Evolutionary conservation across 1,140 invertebrate genomes (phyloP).

Genomic region (Bombus soroeensis): DNA sequence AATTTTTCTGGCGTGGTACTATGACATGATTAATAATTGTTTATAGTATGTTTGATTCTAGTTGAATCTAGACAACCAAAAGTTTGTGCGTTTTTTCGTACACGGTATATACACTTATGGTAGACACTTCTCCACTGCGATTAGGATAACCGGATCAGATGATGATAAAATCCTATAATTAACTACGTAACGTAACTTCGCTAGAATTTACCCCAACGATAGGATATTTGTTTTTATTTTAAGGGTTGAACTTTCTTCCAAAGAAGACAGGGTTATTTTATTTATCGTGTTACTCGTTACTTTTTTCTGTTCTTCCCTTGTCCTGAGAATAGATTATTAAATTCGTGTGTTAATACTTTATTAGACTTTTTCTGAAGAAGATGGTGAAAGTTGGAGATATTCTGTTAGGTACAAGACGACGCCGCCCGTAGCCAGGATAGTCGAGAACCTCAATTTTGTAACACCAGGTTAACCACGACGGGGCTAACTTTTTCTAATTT

Average conservation of each 20-base stretch:
- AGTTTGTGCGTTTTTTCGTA: no score
- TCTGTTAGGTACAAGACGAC: not conserved
- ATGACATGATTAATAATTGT: no score
- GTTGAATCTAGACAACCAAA: no score
- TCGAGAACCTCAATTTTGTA: not conserved
- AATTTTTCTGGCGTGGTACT: no score
- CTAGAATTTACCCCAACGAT: not conserved
- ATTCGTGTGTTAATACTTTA: not conserved
- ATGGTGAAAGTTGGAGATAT: not conserved
- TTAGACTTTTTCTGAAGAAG: not conserved
- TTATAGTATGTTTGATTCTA: no score
- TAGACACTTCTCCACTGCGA: not conserved
- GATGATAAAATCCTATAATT: not conserved
- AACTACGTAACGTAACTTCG: not conserved
- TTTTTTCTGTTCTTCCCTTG: not conserved
- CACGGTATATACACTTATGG: not conserved
- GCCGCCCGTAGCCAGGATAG: not conserved
- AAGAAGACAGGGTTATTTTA: no score
- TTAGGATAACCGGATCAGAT: not conserved
- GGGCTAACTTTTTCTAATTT: slow-evolving; percentile 1
- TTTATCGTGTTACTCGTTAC: no score
- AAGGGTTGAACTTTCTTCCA: no score
- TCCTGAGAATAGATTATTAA: not conserved
- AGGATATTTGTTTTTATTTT: not conserved
- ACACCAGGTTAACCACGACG: not conserved